Conservation (phyloP, 2,888 invertebrate genomes). For the Callimorpha dominula region DNA sequence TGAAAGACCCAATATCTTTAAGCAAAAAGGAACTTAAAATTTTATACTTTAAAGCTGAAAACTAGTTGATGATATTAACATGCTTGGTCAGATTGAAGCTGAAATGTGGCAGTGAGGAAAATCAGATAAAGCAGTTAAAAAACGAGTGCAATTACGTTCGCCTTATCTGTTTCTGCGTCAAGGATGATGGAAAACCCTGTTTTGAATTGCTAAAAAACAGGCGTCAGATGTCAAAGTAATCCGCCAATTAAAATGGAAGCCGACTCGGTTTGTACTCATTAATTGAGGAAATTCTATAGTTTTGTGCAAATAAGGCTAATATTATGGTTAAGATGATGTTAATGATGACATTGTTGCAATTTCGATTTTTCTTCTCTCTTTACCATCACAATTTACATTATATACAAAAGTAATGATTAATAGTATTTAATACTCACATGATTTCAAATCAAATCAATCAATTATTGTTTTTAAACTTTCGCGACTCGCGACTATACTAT, state of each 20-base stretch:
- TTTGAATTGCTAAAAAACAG: constrained; percentile 71
- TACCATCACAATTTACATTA: no score
- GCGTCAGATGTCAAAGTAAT: constrained; percentile 74
- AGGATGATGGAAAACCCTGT: constrained; percentile 62
- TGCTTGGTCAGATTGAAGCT: constrained; percentile 65
- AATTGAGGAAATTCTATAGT: constrained; percentile 47
- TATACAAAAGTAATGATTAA: no score
- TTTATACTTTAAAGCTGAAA: constrained; percentile 32
- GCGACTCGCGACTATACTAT: no score
- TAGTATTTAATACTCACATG: no score
- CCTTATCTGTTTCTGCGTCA: constrained; percentile 73
- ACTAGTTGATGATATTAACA: constrained; percentile 34
- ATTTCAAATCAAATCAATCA: no score
- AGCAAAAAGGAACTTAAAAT: constrained; percentile 45
- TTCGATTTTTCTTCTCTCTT: neutral
- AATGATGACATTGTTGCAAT: neutral
- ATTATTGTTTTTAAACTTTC: no score
- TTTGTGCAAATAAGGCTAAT: constrained; percentile 38
- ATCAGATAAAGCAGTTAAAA: constrained; percentile 84
- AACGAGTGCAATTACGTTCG: constrained; percentile 81
- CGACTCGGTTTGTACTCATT: constrained; percentile 59
- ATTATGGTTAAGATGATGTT: constrained; percentile 9
- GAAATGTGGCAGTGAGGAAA: constrained; percentile 65
- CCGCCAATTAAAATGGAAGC: constrained; percentile 79
- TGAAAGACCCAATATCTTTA: constrained; percentile 23